Evolutionary conservation across 2,888 invertebrate genomes (phyloP), one percentile per base, ranked within the genome.

Genomic region (Trissonchulus sp.): DNA sequence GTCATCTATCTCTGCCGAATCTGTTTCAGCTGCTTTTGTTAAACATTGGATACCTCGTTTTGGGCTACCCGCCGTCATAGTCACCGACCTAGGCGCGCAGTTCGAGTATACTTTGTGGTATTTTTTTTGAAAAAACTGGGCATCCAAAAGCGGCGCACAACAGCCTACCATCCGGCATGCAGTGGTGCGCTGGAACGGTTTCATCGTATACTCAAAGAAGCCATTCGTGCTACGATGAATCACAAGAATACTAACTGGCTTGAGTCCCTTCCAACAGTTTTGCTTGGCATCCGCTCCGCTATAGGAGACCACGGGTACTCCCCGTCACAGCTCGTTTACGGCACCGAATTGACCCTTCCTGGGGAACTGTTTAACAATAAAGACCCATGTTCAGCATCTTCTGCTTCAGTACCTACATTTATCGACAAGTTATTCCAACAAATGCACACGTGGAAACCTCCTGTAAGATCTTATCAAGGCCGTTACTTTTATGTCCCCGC

Each of bases 131-230:
- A 30, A 31, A 30, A 34, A 30, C 65, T 65, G 18, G 65, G 65
- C 31, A 65, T 65, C 34, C 3, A 31, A 65, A 8, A 34, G 15
- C 28, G 34, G 31, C 65, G 65, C n/a, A 65, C 65, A 31, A 65
- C 65, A 31, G 8, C 65, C 34, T 65, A 65, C 34, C 65, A 65
- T 34, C 65, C 65, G 15, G 65, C 65, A 8, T 65, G 31, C 3
- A 65, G 34, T 30, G 65, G 65, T n/a, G 65, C 65, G 3, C 31
- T 65, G n/a, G 65, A 65, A 30, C 65, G 65, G 15, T 65, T 65
- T 34, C 65, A 65, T n/a, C 65, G 65, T n/a, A 65, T 34, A 31
- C 65, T 65, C 15, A 65, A 65, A 65, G 34, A 65, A 30, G 15
- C 65, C 15, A 30, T 65, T 3, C 65, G n/a, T 8, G 65, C 65